These are phyloP conservation scores for Tragelaphus strepsiceros DNA, from an alignment of 2,113 vertebrate species.

Conservation along the genomic window DNA sequence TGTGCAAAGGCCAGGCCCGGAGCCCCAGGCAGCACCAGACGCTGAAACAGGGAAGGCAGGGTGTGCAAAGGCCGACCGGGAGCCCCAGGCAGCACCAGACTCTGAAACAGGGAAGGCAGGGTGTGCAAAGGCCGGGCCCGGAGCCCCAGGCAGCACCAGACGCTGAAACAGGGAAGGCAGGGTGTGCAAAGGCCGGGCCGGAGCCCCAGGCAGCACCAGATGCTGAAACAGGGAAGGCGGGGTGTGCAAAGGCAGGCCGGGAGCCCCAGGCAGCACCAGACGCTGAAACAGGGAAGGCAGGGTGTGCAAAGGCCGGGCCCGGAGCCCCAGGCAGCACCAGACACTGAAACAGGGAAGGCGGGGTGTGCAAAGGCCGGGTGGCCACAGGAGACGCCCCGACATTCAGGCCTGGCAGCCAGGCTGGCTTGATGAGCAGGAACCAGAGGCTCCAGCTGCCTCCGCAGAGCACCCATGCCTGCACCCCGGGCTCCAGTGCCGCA, in stretches of 20 bases:
- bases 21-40: not conserved
- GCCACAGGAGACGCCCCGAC: rapidly evolving
- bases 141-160: too few species aligned
- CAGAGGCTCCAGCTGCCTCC: too few species aligned
- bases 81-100: not conserved
- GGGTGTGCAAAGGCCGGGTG: not conserved
- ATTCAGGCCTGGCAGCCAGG: rapidly evolving
- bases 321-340: not conserved
- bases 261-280: too few species aligned
- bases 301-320: too few species aligned
- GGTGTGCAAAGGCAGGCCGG: not conserved
- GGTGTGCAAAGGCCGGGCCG: not conserved
- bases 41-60: not conserved
- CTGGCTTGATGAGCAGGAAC: not conserved
- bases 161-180: too few species aligned
- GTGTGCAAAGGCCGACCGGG: not conserved
- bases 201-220: not conserved
- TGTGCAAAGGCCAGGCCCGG: not conserved
- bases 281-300: too few species aligned
- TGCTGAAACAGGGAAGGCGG: rapidly evolving
- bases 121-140: not conserved
- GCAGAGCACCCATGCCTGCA: not conserved
- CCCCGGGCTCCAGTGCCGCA: not conserved
- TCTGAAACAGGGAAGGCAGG: not conserved
- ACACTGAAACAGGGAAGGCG: not conserved